A percentile compares a stretch with the other conserved stretches of the same genome.
phyloP scores from a whole-genome alignment of 1,140 invertebrate genomes.

The Oedothorax gibbosus region DNA sequence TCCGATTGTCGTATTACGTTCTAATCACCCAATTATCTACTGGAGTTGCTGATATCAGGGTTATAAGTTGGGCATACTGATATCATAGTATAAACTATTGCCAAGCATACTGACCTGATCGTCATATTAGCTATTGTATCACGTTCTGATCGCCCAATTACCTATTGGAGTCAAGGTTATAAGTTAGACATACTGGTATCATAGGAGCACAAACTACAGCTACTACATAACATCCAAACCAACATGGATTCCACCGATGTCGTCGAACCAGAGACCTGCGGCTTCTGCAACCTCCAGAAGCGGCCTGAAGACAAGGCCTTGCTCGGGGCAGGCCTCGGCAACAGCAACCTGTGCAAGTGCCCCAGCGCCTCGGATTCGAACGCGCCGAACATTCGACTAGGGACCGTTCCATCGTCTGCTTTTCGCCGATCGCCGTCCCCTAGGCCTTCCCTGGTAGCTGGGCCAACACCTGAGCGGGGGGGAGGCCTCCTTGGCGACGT shows the following conservation, averaged over 20 bases:
- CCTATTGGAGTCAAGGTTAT: too few relatives aligned
- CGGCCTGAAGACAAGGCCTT: slow-evolving; percentile 1
- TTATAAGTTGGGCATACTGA: too few relatives aligned
- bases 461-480: neutral
- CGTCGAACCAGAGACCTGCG: slow-evolving; percentile 28
- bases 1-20: too few relatives aligned
- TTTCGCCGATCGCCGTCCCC: slow-evolving; percentile 31
- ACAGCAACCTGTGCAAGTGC: slow-evolving; percentile 27
- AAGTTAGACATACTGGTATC: too few relatives aligned
- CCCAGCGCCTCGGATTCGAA: slow-evolving; percentile 44
- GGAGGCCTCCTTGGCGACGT: neutral
- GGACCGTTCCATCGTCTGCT: slow-evolving; percentile 41
- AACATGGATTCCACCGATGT: too few relatives aligned
- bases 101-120: too few relatives aligned
- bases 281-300: slow-evolving; percentile 25
- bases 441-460: slow-evolving; percentile 16
- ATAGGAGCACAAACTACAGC: too few relatives aligned
- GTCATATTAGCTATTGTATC: too few relatives aligned
- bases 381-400: slow-evolving; percentile 36
- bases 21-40: too few relatives aligned
- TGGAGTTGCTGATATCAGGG: too few relatives aligned
- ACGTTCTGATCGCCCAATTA: too few relatives aligned
- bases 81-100: neutral
- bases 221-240: neutral
- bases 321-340: neutral